Evolutionary conservation across 2,113 vertebrate genomes (phyloP), one percentile per base, ranked within the genome.

Genomic region (Pluvialis apricaria): DNA sequence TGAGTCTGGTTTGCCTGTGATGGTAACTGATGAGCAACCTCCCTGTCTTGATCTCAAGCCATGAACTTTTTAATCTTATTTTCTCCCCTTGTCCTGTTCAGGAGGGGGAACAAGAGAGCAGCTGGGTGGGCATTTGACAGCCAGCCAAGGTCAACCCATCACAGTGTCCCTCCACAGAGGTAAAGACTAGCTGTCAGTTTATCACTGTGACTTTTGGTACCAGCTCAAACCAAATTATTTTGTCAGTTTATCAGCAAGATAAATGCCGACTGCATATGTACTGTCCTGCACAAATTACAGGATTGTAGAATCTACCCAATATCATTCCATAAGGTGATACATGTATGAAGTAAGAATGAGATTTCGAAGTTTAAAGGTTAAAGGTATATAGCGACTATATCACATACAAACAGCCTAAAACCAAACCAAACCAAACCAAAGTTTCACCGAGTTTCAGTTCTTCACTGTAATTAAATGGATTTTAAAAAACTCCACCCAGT

Each of bases 401-500:
- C 72, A 66, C 4, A 62, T 8, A 58, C 6, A 68, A 55, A 42
- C 3, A 82, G 21, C 24, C 29, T 38, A 62, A 92, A 93, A 90
- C 5, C 11, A 85, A 66, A 24, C 5, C 6, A 92, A 93, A 90
- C 5, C 11, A 85, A 66, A 24, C 5, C 6, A 85, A 34, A 71
- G 9, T 26, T 80, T 86, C 47, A 68, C 14, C 8, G 10, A 65
- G 4, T 57, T 91, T 64, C 38, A 45, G 14, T 15, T 94, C 83
- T 84, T 49, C 32, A 40, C 6, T 62, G 28, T 16, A 70, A 81
- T 32, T 22, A 91, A 66, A 58, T 14, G 3, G 11, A 58, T 40
- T 57, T 36, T 34, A 25, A 54, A 70, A 5, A 3, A 1, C 3
- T 4, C 5, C 19, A 36, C 3, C 4, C 6, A 40, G 7, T 61